Evolutionary conservation across 2,888 invertebrate genomes (phyloP).

Genomic region (Acanthosepion esculentum): DNA sequence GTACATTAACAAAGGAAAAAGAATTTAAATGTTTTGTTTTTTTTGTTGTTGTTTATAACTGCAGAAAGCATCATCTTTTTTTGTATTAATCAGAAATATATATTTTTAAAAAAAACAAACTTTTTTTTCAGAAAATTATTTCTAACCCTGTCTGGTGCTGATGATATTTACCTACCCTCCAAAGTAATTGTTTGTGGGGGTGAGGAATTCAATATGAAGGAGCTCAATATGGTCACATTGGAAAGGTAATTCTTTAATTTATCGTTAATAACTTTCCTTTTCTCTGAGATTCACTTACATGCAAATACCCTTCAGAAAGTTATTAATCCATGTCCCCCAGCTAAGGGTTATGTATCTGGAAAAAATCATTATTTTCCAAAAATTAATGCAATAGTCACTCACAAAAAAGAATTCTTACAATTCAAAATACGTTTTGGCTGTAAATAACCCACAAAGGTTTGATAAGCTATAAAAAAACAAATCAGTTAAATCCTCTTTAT

Average conservation of each 20-base stretch:
- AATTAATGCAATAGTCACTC: no score
- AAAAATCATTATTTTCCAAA: no score
- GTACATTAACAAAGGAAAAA: background rate
- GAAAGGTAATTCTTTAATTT: slow-evolving; percentile 64
- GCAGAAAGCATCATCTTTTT: background rate
- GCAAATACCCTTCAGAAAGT: no score
- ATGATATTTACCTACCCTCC: slow-evolving; percentile 73
- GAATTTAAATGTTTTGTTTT: background rate
- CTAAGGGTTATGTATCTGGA: no score
- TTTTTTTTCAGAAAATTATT: slow-evolving; percentile 65
- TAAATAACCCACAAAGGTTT: no score
- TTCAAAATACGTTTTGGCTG: no score
- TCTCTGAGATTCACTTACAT: background rate
- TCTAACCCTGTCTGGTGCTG: slow-evolving; percentile 67
- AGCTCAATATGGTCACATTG: slow-evolving; percentile 65
- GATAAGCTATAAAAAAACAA: no score
- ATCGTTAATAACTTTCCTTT: background rate
- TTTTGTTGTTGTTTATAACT: background rate
- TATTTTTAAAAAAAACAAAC: no score
- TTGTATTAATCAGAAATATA: background rate
- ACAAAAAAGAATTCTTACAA: no score
- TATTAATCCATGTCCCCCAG: no score
- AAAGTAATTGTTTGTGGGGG: slow-evolving; percentile 71
- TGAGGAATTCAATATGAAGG: slow-evolving; percentile 66
- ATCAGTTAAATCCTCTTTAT: no score